phyloP scores from a whole-genome alignment of 2,888 invertebrate species.

The Eilema depressum region DNA sequence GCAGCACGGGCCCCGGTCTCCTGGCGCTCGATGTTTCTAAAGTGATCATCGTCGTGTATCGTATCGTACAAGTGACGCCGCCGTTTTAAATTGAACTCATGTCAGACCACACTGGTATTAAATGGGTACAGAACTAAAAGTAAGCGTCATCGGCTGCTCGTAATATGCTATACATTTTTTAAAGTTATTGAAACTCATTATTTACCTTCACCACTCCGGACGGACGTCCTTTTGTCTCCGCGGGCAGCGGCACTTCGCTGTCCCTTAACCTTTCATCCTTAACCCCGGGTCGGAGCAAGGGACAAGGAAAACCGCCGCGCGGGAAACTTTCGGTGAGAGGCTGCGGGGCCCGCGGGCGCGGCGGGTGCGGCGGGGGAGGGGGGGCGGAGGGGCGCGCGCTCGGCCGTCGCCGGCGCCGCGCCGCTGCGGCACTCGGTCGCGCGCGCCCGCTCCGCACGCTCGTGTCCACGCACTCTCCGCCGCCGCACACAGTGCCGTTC shows the following conservation, averaged over 20 bases:
- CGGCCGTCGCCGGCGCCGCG: conserved; percentile 52
- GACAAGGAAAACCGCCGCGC: conserved; percentile 31
- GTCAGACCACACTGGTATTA: too few relatives aligned
- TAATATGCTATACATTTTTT: too few relatives aligned
- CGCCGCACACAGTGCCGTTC: conserved; percentile 51
- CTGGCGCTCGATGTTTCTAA: too few relatives aligned
- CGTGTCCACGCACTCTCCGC: conserved; percentile 62
- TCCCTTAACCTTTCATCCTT: conserved; percentile 23
- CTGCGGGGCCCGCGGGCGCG: conserved; percentile 1
- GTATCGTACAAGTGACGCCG: too few relatives aligned
- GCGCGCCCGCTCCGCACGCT: conserved; percentile 71
- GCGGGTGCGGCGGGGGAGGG: conserved; percentile 23
- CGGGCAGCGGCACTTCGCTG: not conserved
- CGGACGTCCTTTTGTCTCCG: not conserved
- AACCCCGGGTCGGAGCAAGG: conserved; percentile 15
- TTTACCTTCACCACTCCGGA: not conserved
- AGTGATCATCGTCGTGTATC: too few relatives aligned
- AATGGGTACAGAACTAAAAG: too few relatives aligned
- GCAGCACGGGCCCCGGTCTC: too few relatives aligned
- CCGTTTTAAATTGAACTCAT: too few relatives aligned
- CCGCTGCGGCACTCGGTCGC: conserved; percentile 67
- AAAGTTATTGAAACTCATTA: not conserved
- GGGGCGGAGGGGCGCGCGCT: conserved; percentile 33
- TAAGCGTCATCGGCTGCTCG: too few relatives aligned
- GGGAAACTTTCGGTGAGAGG: conserved; percentile 38